Evolutionary conservation across 2,888 invertebrate genomes (phyloP).

Genomic region (Pomacea canaliculata): DNA sequence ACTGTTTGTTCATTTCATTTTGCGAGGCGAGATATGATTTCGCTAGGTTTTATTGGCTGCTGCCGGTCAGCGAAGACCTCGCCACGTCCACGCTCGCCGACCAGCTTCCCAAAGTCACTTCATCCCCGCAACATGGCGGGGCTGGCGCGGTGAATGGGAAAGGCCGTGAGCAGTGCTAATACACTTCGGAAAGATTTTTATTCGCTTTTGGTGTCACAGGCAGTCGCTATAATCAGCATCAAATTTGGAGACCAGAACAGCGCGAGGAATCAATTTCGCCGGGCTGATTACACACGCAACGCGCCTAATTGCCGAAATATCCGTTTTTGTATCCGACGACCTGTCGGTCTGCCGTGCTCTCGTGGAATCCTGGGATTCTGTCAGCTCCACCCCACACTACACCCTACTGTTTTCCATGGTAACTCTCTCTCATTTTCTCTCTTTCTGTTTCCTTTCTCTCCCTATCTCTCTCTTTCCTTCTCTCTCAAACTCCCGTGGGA

Average conservation of each 20-base stretch:
- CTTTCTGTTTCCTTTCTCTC: background rate
- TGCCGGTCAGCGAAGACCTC: background rate
- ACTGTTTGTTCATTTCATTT: conserved; percentile 45
- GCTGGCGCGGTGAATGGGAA: background rate
- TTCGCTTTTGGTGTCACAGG: conserved; percentile 18
- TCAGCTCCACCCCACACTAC: conserved; percentile 1
- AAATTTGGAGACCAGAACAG: conserved; percentile 25
- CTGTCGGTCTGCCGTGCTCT: conserved; percentile 5
- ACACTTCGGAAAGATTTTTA: conserved; percentile 31
- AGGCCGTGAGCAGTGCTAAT: conserved; percentile 17
- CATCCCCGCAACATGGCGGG: background rate
- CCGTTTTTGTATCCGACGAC: conserved; percentile 21
- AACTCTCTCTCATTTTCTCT: background rate
- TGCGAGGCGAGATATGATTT: conserved; percentile 33
- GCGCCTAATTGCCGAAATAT: conserved; percentile 32
- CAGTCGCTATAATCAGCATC: conserved; percentile 21
- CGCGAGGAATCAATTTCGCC: conserved; percentile 26
- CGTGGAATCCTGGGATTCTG: background rate
- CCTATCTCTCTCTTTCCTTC: background rate
- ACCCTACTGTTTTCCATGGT: no score
- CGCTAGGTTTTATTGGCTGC: conserved; percentile 30
- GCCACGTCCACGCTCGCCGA: background rate
- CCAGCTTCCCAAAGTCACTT: background rate
- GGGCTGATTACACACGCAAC: conserved; percentile 33
- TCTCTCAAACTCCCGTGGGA: background rate